A percentile compares a stretch with the other conserved stretches of the same genome.
These are phyloP conservation scores for Nomada ferruginata DNA, from an alignment of 2,888 invertebrate species.

Conservation along the genomic window DNA sequence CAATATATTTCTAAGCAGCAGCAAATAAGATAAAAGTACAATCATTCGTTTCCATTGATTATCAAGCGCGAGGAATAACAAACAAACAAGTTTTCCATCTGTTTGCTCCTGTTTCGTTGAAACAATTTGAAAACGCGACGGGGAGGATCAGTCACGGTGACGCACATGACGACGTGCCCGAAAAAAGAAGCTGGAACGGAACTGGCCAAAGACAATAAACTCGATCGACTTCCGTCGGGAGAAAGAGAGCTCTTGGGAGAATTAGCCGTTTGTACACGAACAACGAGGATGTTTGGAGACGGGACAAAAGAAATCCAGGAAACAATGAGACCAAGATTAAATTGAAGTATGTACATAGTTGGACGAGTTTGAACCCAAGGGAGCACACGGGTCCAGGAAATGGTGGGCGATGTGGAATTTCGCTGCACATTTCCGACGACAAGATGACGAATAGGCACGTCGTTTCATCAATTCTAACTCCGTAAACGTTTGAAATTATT, in stretches of 20 bases:
- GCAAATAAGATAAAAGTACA: too few species aligned
- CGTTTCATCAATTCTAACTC: constrained; percentile 6
- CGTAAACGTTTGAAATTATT: background rate
- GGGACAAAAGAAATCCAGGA: constrained; percentile 37
- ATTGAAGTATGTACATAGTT: constrained; percentile 14
- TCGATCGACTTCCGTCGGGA: constrained; percentile 65
- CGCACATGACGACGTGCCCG: constrained; percentile 55
- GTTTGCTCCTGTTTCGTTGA: background rate
- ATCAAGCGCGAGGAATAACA: background rate
- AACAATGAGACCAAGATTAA: constrained; percentile 8
- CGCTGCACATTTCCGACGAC: constrained; percentile 12
- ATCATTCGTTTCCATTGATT: too few species aligned
- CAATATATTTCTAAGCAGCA: too few species aligned
- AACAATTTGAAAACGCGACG: constrained; percentile 15
- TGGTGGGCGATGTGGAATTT: constrained; percentile 53
- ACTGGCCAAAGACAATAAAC: constrained; percentile 69
- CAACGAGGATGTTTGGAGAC: constrained; percentile 67
- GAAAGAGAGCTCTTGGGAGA: constrained; percentile 53
- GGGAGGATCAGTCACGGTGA: constrained; percentile 21
- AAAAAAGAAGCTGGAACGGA: constrained; percentile 57
- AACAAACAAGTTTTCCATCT: background rate
- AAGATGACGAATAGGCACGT: constrained; percentile 32
- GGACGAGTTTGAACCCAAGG: background rate
- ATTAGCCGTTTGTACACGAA: constrained; percentile 56
- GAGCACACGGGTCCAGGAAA: constrained; percentile 49